Base-by-base conservation (phyloP, 2,797 vertebrate genomes). In the Meriones psammophilus region DNA sequence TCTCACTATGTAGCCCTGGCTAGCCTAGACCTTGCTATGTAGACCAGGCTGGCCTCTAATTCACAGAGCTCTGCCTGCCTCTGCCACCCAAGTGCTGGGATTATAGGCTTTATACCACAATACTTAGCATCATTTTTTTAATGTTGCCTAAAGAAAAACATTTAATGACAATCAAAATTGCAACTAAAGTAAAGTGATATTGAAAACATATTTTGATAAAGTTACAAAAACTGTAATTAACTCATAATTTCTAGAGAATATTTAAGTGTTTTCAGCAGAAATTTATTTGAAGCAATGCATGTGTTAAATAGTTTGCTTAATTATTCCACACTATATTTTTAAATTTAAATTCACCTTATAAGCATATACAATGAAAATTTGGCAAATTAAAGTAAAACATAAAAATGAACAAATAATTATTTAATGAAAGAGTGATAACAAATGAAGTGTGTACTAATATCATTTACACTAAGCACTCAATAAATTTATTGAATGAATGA, bases 91-190 rank as follows among this genome's bases (percentile, higher is more conserved):
- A 46, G 60, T 66, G 3, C 39, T 66, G 60, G 39, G 62, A 66
- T 42, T 84, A 33, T 13, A 46, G 28, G 18, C 17, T 7, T 42
- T 50, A 17, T 10, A 3, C 24, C 9, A 30, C 42, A 42, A 77
- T 17, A 8, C 81, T 9, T 36, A 20, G 81, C 42, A 33, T 26
- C 24, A 86, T 90, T 92, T 56, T 62, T 94, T 94, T 91, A 83
- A 60, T 91, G 58, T 91, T 91, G 28, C 50, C 58, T 87, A 73
- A 64, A 7, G 64, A 92, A 86, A 62, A 76, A 18, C 89, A 85
- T 87, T 78, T 83, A 89, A 39, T 86, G 62, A 95, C 68, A 95
- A 89, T 95, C 69, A 56, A 85, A 79, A 84, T 68, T 89, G 26
- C 64, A 96, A 81, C 12, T 50, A 46, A 92, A 28, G 60, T 90